These are phyloP conservation scores for Globodera rostochiensis DNA, from an alignment of 1,140 invertebrate genomes.

Conservation along the genomic window DNA sequence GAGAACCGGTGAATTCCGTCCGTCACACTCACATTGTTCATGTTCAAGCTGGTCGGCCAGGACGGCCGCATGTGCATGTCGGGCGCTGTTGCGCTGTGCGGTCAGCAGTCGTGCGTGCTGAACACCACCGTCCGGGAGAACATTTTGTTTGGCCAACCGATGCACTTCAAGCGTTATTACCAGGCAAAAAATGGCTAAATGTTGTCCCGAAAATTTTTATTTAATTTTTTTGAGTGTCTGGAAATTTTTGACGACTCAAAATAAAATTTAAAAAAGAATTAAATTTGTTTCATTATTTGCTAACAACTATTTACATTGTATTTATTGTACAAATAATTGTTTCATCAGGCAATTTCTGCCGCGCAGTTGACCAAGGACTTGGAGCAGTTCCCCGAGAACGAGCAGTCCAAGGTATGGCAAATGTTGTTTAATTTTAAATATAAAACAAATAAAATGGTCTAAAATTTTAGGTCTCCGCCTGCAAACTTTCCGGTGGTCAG, in stretches of 20 bases:
- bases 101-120: slow-evolving; percentile 74
- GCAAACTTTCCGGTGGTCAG: slow-evolving; percentile 77
- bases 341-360: slow-evolving; percentile 56
- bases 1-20: no score
- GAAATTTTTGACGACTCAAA: no score
- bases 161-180: slow-evolving; percentile 70
- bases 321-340: no score
- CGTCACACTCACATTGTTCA: neutral
- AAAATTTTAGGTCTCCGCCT: slow-evolving; percentile 29
- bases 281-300: no score
- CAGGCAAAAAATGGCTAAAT: slow-evolving; percentile 14
- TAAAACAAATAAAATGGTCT: neutral
- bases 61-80: slow-evolving; percentile 70
- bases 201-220: neutral
- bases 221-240: neutral
- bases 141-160: slow-evolving; percentile 73
- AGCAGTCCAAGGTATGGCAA: slow-evolving; percentile 73
- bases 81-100: slow-evolving; percentile 73
- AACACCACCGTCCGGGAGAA: slow-evolving; percentile 75
- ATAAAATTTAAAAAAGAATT: no score
- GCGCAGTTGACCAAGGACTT: slow-evolving; percentile 67
- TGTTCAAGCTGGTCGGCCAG: slow-evolving; percentile 65
- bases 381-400: slow-evolving; percentile 72
- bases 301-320: no score
- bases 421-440: slow-evolving; percentile 66